phyloP scores from a whole-genome alignment of 1,140 invertebrate species.

The Zaprionus camerounensis region DNA sequence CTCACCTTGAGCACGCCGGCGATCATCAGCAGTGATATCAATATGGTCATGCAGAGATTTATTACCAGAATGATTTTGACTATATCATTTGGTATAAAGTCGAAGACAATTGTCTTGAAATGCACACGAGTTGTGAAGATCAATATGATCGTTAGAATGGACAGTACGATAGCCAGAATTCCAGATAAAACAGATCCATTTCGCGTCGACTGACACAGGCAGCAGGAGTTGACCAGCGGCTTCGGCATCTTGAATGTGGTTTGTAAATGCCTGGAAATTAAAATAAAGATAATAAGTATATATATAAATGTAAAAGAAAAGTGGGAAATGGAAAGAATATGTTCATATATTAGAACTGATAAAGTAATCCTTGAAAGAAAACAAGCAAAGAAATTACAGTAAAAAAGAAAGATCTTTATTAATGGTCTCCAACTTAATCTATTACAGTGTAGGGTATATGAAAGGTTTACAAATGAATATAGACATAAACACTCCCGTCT shows the following conservation, averaged over 20 bases:
- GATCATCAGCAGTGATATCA: conserved; percentile 90
- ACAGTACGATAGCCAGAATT: conserved; percentile 87
- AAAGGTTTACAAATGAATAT: background rate
- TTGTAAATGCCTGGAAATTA: background rate
- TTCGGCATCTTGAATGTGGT: conserved; percentile 61
- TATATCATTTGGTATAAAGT: conserved; percentile 84
- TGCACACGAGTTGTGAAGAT: conserved; percentile 86
- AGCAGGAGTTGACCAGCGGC: conserved; percentile 85
- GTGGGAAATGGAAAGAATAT: background rate
- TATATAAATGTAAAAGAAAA: background rate
- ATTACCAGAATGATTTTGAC: conserved; percentile 91
- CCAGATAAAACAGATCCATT: conserved; percentile 90
- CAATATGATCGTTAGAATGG: conserved; percentile 85
- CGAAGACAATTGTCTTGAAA: conserved; percentile 87
- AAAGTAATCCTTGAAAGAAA: no score
- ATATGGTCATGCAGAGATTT: conserved; percentile 92
- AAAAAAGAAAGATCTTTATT: no score
- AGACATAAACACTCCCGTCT: background rate
- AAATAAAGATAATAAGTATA: background rate
- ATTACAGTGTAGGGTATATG: no score
- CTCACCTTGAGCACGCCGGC: conserved; percentile 90
- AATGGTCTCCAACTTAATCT: no score
- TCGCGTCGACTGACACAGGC: conserved; percentile 88
- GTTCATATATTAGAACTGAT: no score
- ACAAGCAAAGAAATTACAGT: no score